Base-by-base conservation (phyloP, 2,797 vertebrate species). In the Mallotus villosus region DNA sequence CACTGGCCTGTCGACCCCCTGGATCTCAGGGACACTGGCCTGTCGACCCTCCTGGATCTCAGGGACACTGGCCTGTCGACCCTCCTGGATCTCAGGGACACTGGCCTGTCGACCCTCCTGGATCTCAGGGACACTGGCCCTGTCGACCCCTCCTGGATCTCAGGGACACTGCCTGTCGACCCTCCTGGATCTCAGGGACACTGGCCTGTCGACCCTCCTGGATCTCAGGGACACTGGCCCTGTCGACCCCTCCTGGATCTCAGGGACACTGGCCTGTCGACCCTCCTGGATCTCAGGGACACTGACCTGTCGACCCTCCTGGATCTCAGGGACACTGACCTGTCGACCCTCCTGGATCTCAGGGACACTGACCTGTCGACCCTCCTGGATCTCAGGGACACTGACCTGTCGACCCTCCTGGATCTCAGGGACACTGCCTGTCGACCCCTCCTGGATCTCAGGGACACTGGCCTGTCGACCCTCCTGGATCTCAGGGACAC, bases 91-190 rank as follows among this genome's bases (percentile, higher is more conserved):
- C 41, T 72, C 70, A 53, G 66, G 78, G 70, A 68, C 81, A 1
- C 46, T 74, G 68, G 82, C 72, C 51, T 74, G 72, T n/a, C n/a
- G n/a, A n/a, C 80, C 70, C 72, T n/a, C 80, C 68, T 75, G 76
- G 67, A 77, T 83, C 41, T 72, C 70, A 53, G 66, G 78, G 70
- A 68, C 81, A 1, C 46, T 74, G 68, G 82, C 72, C 51, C n/a
- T 74, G 72, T n/a, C n/a, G n/a, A n/a, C n/a, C 80, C 70, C 72
- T n/a, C 80, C 68, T 75, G 76, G 67, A 77, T 83, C 41, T 72
- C 70, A 53, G 66, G 78, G 70, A 68, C 81, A 1, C 46, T 74
- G 68, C 72, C 51, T 74, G 72, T n/a, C n/a, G n/a, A n/a, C 80
- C 70, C 72, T n/a, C 80, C 68, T 75, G 76, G 67, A 77, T 83